Evolutionary conservation across 64 coral and sea anemone genomes (phyloP).

Genomic region (Montipora capricornis): DNA sequence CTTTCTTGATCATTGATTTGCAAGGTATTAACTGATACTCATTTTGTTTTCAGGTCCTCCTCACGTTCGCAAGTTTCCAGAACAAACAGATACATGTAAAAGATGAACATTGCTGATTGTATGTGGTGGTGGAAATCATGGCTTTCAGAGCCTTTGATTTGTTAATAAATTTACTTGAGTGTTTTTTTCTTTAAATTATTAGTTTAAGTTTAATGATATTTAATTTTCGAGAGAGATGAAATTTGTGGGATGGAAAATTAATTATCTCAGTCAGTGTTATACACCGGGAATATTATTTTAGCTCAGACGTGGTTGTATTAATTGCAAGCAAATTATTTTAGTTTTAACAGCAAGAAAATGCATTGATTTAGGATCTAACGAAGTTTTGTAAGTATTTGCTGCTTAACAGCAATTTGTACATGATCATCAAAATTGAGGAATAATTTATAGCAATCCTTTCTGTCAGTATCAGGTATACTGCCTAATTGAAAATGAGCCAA

Average conservation of each 20-base stretch:
- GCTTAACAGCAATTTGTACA: too few species aligned
- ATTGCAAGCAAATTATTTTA: background rate
- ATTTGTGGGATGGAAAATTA: background rate
- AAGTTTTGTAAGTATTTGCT: background rate
- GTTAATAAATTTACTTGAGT: too few species aligned
- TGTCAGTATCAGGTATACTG: too few species aligned
- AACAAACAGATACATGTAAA: constrained; percentile 13
- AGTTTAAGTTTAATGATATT: background rate
- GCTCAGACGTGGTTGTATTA: background rate
- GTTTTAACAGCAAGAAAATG: background rate
- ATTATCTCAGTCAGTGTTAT: background rate
- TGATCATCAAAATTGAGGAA: too few species aligned
- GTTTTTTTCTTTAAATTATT: background rate
- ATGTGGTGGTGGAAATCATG: background rate
- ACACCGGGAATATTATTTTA: background rate
- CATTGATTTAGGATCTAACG: background rate
- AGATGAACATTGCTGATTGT: background rate
- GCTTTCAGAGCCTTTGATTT: too few species aligned
- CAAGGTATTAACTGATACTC: background rate
- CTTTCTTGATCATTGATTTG: background rate
- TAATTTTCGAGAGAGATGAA: background rate
- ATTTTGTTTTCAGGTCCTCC: constrained; percentile 8
- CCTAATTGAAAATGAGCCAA: too few species aligned
- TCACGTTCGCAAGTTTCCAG: background rate
- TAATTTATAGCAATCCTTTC: too few species aligned